A percentile compares a stretch with the other conserved stretches of the same genome.
Evolutionary conservation across 2,113 vertebrate genomes (phyloP).

Genomic region (Neogobius melanostomus): DNA sequence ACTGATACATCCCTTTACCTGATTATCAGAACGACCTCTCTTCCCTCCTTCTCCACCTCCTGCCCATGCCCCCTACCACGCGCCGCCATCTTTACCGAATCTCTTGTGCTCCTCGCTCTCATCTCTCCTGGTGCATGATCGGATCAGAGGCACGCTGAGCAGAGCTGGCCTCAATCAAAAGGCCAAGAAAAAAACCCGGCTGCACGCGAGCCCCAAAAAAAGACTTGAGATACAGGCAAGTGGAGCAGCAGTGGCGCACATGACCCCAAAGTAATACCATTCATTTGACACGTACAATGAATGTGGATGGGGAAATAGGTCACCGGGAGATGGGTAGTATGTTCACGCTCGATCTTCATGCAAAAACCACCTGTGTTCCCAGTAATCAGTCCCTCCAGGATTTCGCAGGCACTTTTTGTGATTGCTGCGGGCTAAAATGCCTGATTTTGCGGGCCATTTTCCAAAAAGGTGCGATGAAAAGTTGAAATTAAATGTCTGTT

Average conservation of each 20-base stretch:
- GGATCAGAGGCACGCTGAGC: slow-evolving; percentile 28
- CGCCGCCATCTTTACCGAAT: slow-evolving; percentile 40
- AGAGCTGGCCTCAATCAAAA: slow-evolving; percentile 51
- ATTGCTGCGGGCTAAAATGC: too few species aligned
- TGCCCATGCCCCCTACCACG: slow-evolving; percentile 16
- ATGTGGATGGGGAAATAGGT: slow-evolving; percentile 26
- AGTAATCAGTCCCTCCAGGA: too few species aligned
- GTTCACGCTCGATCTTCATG: not conserved
- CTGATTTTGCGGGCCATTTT: too few species aligned
- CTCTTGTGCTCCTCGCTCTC: slow-evolving; percentile 30
- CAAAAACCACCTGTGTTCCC: not conserved
- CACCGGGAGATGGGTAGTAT: slow-evolving; percentile 5
- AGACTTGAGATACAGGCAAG: not conserved
- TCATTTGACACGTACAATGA: slow-evolving; percentile 28
- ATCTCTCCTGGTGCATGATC: slow-evolving; percentile 33
- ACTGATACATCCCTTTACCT: slow-evolving; percentile 34
- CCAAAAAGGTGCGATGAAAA: too few species aligned
- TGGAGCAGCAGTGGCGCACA: slow-evolving; percentile 1
- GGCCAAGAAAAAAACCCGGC: slow-evolving; percentile 24
- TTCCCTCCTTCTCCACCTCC: slow-evolving; percentile 10
- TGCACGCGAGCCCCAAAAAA: slow-evolving; percentile 4
- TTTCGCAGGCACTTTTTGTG: too few species aligned
- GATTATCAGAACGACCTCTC: slow-evolving; percentile 30
- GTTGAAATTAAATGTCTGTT: too few species aligned
- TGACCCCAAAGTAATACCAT: slow-evolving; percentile 38